Percentiles rank a stretch among this genome's conserved stretches.
Evolutionary conservation across 2,113 vertebrate species (phyloP).

Genomic region (Lepisosteus oculatus): DNA sequence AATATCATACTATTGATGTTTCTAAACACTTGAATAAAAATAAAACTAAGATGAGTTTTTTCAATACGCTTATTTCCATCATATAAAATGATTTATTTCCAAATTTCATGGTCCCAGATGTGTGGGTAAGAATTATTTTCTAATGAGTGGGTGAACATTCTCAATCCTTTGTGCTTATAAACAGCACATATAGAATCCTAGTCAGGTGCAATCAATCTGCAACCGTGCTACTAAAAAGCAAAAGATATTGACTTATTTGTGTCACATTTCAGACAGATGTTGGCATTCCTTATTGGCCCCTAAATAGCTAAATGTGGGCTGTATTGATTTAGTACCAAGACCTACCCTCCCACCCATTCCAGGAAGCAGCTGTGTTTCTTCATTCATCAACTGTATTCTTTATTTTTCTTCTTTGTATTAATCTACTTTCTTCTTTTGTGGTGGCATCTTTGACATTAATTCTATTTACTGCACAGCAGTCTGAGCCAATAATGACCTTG

Average conservation of each 20-base stretch:
- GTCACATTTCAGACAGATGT: constrained; percentile 48
- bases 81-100: constrained; percentile 41
- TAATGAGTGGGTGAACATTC: constrained; percentile 35
- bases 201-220: constrained; percentile 48
- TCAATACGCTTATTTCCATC: constrained; percentile 25
- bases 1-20: constrained; percentile 17
- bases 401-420: not conserved
- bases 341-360: constrained; percentile 39
- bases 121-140: constrained; percentile 31
- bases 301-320: constrained; percentile 44
- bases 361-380: constrained; percentile 31
- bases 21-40: constrained; percentile 19
- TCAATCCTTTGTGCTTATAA: constrained; percentile 23
- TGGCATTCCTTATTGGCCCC: constrained; percentile 42
- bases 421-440: not conserved
- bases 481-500: constrained; percentile 15
- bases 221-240: constrained; percentile 28
- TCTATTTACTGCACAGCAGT: constrained; percentile 11
- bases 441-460: constrained; percentile 6
- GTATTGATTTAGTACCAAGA: constrained; percentile 55
- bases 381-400: constrained; percentile 27
- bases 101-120: constrained; percentile 41
- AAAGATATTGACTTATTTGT: constrained; percentile 47
- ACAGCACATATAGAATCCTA: constrained; percentile 26
- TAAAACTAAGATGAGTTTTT: constrained; percentile 10